A percentile compares a stretch with the other conserved stretches of the same genome.
Evolutionary conservation across 2,888 invertebrate genomes (phyloP).

Genomic region (Chrysodeixis includens): DNA sequence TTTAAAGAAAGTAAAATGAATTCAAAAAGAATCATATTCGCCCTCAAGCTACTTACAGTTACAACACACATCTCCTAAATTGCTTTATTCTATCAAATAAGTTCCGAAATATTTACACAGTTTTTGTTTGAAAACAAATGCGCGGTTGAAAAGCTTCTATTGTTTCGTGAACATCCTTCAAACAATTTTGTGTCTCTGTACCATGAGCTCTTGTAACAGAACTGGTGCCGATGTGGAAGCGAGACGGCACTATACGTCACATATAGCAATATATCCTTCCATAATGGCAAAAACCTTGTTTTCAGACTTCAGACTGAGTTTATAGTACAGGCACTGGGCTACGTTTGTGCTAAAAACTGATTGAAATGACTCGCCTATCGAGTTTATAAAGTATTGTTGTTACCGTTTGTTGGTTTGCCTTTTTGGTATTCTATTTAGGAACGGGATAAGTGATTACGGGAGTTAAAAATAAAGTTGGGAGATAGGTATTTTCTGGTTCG

Average conservation of each 20-base stretch:
- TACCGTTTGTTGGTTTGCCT: not conserved
- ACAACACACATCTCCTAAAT: constrained; percentile 9
- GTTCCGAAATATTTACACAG: constrained; percentile 31
- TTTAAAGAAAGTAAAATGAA: not conserved
- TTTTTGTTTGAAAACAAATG: constrained; percentile 42
- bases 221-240: too few species aligned
- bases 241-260: too few species aligned
- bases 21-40: not conserved
- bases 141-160: constrained; percentile 28
- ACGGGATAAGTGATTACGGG: not conserved
- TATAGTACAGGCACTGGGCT: constrained; percentile 7
- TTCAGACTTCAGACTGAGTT: too few species aligned
- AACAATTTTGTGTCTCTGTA: constrained; percentile 34
- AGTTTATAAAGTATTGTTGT: constrained; percentile 11
- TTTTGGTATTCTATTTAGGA: not conserved
- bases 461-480: too few species aligned
- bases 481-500: not conserved
- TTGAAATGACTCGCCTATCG: constrained; percentile 28
- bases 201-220: too few species aligned
- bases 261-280: too few species aligned
- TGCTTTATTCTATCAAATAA: constrained; percentile 5
- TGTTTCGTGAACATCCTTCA: constrained; percentile 41
- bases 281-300: too few species aligned
- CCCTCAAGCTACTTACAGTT: constrained; percentile 6
- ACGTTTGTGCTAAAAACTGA: constrained; percentile 29